A percentile compares a stretch with the other conserved stretches of the same genome.
Evolutionary conservation across 1,140 invertebrate species (phyloP).

Genomic region (Calephelis virginiensis): DNA sequence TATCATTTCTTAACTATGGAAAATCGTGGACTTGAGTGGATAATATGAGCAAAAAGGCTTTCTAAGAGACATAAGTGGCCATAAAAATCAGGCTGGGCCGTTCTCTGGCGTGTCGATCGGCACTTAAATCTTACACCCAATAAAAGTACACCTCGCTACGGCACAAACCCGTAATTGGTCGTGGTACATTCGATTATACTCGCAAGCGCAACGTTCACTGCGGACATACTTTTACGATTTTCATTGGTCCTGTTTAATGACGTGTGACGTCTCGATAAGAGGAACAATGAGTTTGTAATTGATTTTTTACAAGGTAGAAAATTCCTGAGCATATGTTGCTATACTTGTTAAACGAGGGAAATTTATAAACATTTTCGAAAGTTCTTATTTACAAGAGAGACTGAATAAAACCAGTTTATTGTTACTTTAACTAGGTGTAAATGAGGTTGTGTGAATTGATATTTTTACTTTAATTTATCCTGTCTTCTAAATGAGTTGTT

Average conservation of each 20-base stretch:
- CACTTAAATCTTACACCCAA: constrained; percentile 77
- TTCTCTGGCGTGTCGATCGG: constrained; percentile 61
- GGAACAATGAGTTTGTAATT: constrained; percentile 72
- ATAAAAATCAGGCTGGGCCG: constrained; percentile 62
- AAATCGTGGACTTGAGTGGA: constrained; percentile 12
- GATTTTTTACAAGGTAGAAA: constrained; percentile 65
- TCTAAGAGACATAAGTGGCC: constrained; percentile 46
- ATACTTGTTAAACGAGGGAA: neutral
- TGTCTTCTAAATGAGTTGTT: too few relatives aligned
- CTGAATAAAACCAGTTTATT: too few relatives aligned
- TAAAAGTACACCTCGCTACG: constrained; percentile 67
- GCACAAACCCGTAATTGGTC: constrained; percentile 67
- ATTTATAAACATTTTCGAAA: neutral
- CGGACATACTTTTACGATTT: constrained; percentile 67
- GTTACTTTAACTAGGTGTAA: too few relatives aligned
- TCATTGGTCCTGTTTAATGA: constrained; percentile 73
- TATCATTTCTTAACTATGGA: constrained; percentile 15
- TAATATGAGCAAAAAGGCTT: constrained; percentile 22
- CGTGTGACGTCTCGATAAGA: constrained; percentile 59
- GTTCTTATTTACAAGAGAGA: too few relatives aligned
- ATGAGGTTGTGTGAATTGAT: too few relatives aligned
- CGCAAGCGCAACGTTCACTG: constrained; percentile 46
- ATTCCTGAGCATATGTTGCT: constrained; percentile 32
- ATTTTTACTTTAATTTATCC: too few relatives aligned
- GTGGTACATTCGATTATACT: constrained; percentile 51